Evolutionary conservation across 2,113 vertebrate genomes (phyloP).

Genomic region (Odocoileus virginianus): DNA sequence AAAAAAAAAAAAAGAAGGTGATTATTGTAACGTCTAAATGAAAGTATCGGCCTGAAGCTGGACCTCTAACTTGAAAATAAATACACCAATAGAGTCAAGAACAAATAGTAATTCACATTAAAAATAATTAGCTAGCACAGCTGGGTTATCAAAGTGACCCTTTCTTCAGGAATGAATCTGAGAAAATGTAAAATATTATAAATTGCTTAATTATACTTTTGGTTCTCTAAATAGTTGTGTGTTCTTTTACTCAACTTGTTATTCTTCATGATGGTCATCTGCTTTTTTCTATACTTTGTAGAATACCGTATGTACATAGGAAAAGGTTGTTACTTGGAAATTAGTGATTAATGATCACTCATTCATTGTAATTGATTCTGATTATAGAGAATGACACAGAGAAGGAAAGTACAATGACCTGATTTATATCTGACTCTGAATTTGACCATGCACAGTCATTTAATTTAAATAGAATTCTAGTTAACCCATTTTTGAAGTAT

Average conservation of each 20-base stretch:
- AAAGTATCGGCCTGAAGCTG: background rate
- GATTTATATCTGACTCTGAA: constrained; percentile 60
- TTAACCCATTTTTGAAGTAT: background rate
- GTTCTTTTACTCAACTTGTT: constrained; percentile 65
- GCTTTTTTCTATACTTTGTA: constrained; percentile 68
- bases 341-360: constrained; percentile 47
- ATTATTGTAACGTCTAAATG: constrained; percentile 2
- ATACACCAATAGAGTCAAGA: background rate
- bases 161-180: constrained; percentile 25
- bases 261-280: constrained; percentile 67
- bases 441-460: background rate
- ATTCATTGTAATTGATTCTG: constrained; percentile 44
- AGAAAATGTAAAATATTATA: background rate
- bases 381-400: background rate
- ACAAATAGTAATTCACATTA: background rate
- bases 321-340: constrained; percentile 48
- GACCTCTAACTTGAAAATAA: constrained; percentile 26
- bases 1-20: background rate
- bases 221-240: background rate
- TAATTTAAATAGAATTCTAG: background rate
- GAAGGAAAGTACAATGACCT: constrained; percentile 30
- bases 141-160: background rate
- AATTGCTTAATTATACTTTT: constrained; percentile 19
- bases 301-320: constrained; percentile 55
- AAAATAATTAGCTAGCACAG: constrained; percentile 30